A percentile compares a stretch with the other conserved stretches of the same genome.
phyloP scores from a whole-genome alignment of 2,113 vertebrate genomes.

The Eupsittula cactorum region DNA sequence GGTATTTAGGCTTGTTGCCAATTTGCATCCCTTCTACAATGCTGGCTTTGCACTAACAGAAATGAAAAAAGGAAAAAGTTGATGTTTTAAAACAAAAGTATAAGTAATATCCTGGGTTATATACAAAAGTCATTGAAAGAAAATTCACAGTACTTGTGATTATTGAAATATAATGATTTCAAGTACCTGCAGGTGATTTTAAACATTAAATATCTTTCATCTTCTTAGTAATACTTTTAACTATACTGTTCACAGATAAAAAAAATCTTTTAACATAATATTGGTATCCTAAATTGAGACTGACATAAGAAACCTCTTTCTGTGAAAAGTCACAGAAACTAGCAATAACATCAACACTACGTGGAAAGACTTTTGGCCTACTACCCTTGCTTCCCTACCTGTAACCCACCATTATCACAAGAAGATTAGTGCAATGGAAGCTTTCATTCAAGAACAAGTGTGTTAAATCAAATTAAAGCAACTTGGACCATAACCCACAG shows the following conservation, averaged over 20 bases:
- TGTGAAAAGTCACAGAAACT: background rate
- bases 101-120: background rate
- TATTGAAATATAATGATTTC: background rate
- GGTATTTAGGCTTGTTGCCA: conserved; percentile 71
- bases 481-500: fast-evolving
- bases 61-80: background rate
- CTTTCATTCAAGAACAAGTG: background rate
- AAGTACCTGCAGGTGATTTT: background rate
- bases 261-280: background rate
- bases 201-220: background rate
- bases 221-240: background rate
- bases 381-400: background rate
- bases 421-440: background rate
- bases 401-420: background rate
- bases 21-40: conserved; percentile 44
- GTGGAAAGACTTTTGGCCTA: background rate
- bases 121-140: background rate
- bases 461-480: background rate
- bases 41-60: conserved; percentile 47
- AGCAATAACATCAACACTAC: fast-evolving
- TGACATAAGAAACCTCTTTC: background rate
- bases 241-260: background rate
- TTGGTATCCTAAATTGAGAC: background rate
- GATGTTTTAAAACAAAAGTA: conserved; percentile 18
- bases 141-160: background rate